Conservation (phyloP, 2,797 vertebrate genomes). For the Phaenicophaeus curvirostris region DNA sequence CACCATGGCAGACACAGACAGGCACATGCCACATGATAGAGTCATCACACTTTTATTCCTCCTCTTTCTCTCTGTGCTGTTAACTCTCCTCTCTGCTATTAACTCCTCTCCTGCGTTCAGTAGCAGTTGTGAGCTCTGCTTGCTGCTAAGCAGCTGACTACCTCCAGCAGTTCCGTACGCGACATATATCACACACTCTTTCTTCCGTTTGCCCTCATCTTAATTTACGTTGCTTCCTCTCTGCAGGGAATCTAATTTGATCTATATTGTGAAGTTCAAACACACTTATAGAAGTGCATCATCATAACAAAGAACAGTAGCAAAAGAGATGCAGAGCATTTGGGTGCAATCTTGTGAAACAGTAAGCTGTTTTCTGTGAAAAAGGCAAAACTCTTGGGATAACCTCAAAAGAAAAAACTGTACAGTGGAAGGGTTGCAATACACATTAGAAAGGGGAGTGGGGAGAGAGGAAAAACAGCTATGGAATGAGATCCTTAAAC, state of each 20-base stretch:
- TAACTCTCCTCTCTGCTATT: background rate
- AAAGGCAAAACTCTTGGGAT: background rate
- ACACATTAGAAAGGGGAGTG: background rate
- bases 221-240: background rate
- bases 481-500: background rate
- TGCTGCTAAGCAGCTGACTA: background rate
- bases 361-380: background rate
- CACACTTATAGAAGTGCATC: background rate
- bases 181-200: rapidly evolving
- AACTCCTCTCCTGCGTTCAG: background rate
- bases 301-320: background rate
- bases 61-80: background rate
- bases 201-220: background rate
- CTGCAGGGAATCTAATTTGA: background rate
- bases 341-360: background rate
- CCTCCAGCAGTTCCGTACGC: background rate
- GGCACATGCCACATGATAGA: background rate
- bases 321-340: background rate
- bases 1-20: background rate
- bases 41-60: background rate
- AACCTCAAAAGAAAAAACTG: background rate
- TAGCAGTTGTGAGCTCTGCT: background rate
- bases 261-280: background rate
- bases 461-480: background rate
- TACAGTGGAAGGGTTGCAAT: background rate